These are phyloP conservation scores for Myotis yumanensis DNA, from an alignment of 2,113 vertebrate species.

Conservation along the genomic window DNA sequence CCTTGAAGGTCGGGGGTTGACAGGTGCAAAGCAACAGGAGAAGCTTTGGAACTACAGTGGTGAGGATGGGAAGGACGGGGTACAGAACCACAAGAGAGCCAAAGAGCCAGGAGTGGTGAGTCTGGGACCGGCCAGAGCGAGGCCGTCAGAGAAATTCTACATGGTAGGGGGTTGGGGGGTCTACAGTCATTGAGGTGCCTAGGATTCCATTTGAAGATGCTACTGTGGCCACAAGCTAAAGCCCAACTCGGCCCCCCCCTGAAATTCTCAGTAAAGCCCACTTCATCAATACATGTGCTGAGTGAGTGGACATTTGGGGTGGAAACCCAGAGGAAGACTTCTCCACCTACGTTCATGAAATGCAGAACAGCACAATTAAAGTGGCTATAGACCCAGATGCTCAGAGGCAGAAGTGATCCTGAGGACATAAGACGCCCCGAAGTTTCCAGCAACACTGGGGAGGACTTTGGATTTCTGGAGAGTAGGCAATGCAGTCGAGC, in stretches of 20 bases:
- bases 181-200: not conserved
- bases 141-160: not conserved
- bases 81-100: not conserved
- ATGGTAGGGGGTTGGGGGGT: rapidly evolving
- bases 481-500: not conserved
- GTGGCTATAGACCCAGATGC: not conserved
- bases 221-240: not conserved
- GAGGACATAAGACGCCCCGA: not conserved
- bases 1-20: not conserved
- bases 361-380: not conserved
- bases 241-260: not conserved
- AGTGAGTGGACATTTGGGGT: not conserved
- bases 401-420: not conserved
- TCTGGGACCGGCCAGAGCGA: not conserved
- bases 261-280: not conserved
- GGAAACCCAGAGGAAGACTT: not conserved
- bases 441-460: not conserved
- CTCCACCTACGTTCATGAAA: not conserved
- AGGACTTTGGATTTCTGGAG: not conserved
- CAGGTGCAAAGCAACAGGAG: not conserved
- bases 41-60: not conserved
- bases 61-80: rapidly evolving
- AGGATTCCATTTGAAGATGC: not conserved
- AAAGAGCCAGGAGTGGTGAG: not conserved
- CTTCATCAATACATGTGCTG: not conserved